Base-by-base conservation (phyloP, 2,888 invertebrate species). In the Pyrrhia umbra region DNA sequence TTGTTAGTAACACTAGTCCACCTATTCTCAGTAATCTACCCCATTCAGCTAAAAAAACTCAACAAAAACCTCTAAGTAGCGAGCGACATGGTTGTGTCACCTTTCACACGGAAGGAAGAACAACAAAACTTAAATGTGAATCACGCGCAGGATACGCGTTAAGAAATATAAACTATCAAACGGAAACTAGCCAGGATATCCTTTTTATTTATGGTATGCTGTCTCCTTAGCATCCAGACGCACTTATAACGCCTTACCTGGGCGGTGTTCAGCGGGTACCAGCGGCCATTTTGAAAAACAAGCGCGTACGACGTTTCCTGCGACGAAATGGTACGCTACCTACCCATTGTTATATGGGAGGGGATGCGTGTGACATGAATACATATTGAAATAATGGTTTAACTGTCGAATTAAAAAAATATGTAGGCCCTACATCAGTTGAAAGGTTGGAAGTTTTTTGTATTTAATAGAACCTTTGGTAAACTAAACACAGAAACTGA, bases 281-380 rank as follows among this genome's bases (percentile, higher is more conserved):
- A 76, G 71, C 81, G 68, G 86, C 87, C 89, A 90, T 90, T 94
- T 93, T 89, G 92, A 93, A 94, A 80, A 80, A 71, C 76, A 75
- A 79, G 85, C 93, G 94, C 94, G 94, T 94, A 80, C 93, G 86
- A 71, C 86, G 92, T 89, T 94, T 94, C 94, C 94, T 93, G 94
- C 91, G 88, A 83, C 92, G 85, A 92, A 94, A 94, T 93, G 87
- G 89, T 90, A 91, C 88, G 90, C 91, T 91, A 90, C 91, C 92
- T 87, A 86, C 87, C 94, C 83, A 94, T 94, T 94, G 94, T 94
- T 90, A 84, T 81, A 77, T 84, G 80, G 87, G 92, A 90, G 91
- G 93, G 93, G 92, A 92, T 91, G 90, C 79, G 68, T 90, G 93
- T 92, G 94, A 84, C 70, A 66, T 63, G 94, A 88, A 94, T 94